Evolutionary conservation across 1,140 invertebrate species (phyloP), one percentile per base, ranked within the genome.

Genomic region (Plectus sambesii): DNA sequence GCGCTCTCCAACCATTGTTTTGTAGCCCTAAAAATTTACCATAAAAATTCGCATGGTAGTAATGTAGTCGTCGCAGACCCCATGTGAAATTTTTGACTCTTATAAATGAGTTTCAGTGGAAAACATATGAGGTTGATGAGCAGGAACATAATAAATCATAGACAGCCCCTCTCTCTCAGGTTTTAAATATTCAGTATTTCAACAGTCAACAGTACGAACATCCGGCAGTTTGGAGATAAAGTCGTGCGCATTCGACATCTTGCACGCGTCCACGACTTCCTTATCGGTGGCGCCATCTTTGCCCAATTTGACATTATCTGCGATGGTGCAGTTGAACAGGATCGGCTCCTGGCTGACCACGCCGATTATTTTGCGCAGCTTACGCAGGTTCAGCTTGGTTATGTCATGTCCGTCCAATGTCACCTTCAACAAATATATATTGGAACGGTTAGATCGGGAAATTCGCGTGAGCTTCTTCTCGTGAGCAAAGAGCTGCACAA

Each of bases 321-420:
- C 76, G 45, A 90, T 84, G 0, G 80, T 80, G 22, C 81, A 79
- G 36, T 79, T 81, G 52, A 85, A 86, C 0, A 85, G 71, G 5
- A 83, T 76, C 0, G 83, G 83, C 61, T 86, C 82, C 69, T 82
- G 73, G 5, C 60, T 79, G 9, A 92, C 87, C 48, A 81, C 77
- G 22, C 83, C 83, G 50, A 89, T 81, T 44, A 81, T 75, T 17
- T 73, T 72, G 3, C 82, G 73, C 8, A 85, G 62, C n/a, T 44
- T 44, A 20, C 46, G 30, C 5, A 67, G 56, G 40, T 69, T 69
- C n/a, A 68, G 39, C 19, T 63, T 38, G 0, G 46, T 46, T 20
- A 66, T 33, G 46, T 66, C 61, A 9, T 58, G 45, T 5, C 63
- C 66, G 41, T 69, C 66, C 3, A 69, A 27, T 15, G 40, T 30